These are phyloP conservation scores for Babylonia areolata DNA, from an alignment of 1,140 invertebrate genomes.

Conservation along the genomic window DNA sequence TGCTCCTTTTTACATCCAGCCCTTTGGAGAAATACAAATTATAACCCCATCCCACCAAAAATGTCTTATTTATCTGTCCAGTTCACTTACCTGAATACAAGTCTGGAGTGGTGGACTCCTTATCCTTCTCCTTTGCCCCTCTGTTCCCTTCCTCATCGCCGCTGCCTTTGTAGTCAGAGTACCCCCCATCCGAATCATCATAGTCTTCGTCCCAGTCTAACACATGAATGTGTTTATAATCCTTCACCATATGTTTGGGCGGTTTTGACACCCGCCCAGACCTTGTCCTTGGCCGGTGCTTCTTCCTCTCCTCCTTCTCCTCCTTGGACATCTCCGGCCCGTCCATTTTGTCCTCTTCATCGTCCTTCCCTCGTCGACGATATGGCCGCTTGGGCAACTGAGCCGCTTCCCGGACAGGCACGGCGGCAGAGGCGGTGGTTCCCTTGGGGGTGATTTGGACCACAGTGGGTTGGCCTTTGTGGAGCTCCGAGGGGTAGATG, in stretches of 20 bases:
- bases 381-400: constrained; percentile 57
- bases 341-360: constrained; percentile 74
- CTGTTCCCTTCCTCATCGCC: constrained; percentile 74
- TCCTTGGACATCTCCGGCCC: constrained; percentile 76
- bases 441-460: neutral
- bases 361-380: constrained; percentile 63
- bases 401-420: constrained; percentile 48
- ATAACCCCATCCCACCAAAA: too few relatives aligned
- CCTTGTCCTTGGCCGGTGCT: constrained; percentile 79
- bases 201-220: constrained; percentile 80
- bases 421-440: constrained; percentile 34
- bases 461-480: constrained; percentile 56
- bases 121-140: constrained; percentile 41
- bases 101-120: constrained; percentile 29
- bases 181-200: constrained; percentile 83
- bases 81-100: constrained; percentile 50
- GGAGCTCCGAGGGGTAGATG: constrained; percentile 76
- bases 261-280: constrained; percentile 82
- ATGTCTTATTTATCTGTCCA: too few relatives aligned
- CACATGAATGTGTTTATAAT: constrained; percentile 82
- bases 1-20: too few relatives aligned
- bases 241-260: constrained; percentile 82
- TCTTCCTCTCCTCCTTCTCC: constrained; percentile 79
- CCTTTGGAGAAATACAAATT: too few relatives aligned
- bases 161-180: constrained; percentile 81